Evolutionary conservation across 2,797 vertebrate genomes (phyloP), one percentile per base, ranked within the genome.

Genomic region (Fistularia commersonii): DNA sequence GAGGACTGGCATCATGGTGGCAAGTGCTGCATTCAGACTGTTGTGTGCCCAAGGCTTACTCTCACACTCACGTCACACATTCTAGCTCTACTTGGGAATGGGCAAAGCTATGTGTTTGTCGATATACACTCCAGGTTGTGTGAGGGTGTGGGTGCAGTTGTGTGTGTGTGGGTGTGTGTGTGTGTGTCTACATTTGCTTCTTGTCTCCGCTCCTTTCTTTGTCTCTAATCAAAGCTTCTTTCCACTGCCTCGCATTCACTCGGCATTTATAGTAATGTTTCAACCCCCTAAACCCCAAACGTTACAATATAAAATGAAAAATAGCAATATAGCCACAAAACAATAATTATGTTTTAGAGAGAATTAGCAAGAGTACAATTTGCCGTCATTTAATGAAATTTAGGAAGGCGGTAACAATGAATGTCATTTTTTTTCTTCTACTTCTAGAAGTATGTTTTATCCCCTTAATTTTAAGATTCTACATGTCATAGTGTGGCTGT

Each of bases 21-120:
- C 79, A 90, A 89, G 87, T 87, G 88, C 84, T 85, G 81, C 79
- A 76, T 81, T 72, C 81, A 76, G 81, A 73, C 76, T 76, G 74
- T 74, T 77, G 79, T 79, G 78, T 82, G 82, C 76, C 83, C 76
- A 74, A 61, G 81, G 67, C 83, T 77, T 75, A 75, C 81, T 83
- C 68, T 89, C 82, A 75, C 87, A 87, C 81, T 57, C 71, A 46
- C 64, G 12, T 82, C 75, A 71, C 77, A 91, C 85, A 90, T 90
- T 91, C 84, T 78, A 79, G 61, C 76, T 57, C 67, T 54, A 71
- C 71, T 72, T 79, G 88, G 74, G 74, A 88, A 88, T 77, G 76
- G 77, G 80, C 72, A 71, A 68, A 74, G 75, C 63, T 35, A 51
- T 67, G 68, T 75, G 72, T 88, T 87, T 87, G 82, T 77, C 73